These are phyloP conservation scores for Drosophila tristis DNA, from an alignment of 1,140 invertebrate genomes.

Conservation along the genomic window DNA sequence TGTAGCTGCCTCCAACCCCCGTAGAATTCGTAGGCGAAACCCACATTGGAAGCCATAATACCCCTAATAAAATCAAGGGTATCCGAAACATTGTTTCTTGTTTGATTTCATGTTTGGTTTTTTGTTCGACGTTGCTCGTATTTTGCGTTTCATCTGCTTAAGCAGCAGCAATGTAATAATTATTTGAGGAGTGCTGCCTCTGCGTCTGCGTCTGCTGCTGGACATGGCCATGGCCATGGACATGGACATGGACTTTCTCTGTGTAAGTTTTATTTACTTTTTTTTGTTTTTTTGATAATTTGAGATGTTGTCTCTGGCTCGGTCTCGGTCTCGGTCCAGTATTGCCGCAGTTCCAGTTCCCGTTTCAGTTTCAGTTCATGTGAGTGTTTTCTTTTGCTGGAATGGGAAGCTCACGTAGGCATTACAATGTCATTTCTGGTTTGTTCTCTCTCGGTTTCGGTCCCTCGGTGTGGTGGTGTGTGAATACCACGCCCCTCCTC, in stretches of 20 bases:
- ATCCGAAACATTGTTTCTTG: conserved; percentile 2
- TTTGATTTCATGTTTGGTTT: neutral
- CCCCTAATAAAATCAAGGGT: no score
- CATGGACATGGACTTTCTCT: conserved; percentile 46
- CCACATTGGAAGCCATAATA: no score
- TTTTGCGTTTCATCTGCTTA: conserved; percentile 24
- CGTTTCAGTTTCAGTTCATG: neutral
- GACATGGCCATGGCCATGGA: conserved; percentile 41
- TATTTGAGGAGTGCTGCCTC: conserved; percentile 20
- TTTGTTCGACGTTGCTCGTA: neutral
- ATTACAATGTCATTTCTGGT: neutral
- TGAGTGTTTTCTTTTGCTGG: conserved; percentile 4
- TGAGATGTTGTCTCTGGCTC: conserved; percentile 19
- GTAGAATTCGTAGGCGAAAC: no score
- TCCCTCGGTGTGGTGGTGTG: conserved; percentile 3
- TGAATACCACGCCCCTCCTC: conserved; percentile 5
- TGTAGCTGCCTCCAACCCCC: no score
- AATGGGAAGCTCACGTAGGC: no score
- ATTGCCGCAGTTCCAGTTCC: conserved; percentile 4
- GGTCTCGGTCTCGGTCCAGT: conserved; percentile 8
- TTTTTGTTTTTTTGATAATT: conserved; percentile 27
- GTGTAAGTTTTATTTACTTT: neutral
- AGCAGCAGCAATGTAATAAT: conserved; percentile 42
- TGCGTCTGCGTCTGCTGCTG: neutral
- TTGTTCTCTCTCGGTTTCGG: conserved; percentile 2